Percentiles rank a stretch among this genome's conserved stretches.
Evolutionary conservation across 2,888 invertebrate species (phyloP).

Genomic region (Vanessa cardui): DNA sequence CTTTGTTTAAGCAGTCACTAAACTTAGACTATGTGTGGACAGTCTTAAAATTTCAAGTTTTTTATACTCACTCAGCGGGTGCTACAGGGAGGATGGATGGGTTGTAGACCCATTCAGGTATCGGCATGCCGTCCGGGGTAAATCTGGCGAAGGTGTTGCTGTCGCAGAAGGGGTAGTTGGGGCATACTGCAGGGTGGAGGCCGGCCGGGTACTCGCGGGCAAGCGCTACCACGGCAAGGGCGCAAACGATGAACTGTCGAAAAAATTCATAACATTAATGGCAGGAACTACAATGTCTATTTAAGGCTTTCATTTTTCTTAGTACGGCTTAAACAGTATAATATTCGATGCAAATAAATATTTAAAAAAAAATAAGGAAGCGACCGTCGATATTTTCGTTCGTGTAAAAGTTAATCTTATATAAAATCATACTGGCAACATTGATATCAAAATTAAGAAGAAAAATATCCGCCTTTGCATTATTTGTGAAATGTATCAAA

Average conservation of each 20-base stretch:
- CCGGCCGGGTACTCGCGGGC: constrained; percentile 82
- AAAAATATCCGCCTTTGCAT: no score
- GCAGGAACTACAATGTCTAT: no score
- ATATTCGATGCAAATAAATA: no score
- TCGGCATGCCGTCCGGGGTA: constrained; percentile 72
- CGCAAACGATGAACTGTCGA: constrained; percentile 68
- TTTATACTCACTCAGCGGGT: constrained; percentile 55
- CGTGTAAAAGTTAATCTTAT: no score
- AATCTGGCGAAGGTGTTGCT: constrained; percentile 68
- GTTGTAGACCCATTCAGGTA: constrained; percentile 74
- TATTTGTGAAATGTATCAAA: no score
- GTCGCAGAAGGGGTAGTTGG: constrained; percentile 83
- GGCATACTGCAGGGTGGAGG: constrained; percentile 82
- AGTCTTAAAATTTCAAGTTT: neutral
- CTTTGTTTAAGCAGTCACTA: neutral
- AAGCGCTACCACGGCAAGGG: constrained; percentile 69
- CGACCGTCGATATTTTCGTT: no score
- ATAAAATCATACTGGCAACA: no score
- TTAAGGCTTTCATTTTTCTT: no score
- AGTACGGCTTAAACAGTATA: no score
- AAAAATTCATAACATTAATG: neutral
- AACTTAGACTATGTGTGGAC: no score
- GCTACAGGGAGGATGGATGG: constrained; percentile 59
- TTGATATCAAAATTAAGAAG: no score
- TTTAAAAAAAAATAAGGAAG: no score